phyloP scores from a whole-genome alignment of 2,113 vertebrate genomes.

The Bubo bubo region DNA sequence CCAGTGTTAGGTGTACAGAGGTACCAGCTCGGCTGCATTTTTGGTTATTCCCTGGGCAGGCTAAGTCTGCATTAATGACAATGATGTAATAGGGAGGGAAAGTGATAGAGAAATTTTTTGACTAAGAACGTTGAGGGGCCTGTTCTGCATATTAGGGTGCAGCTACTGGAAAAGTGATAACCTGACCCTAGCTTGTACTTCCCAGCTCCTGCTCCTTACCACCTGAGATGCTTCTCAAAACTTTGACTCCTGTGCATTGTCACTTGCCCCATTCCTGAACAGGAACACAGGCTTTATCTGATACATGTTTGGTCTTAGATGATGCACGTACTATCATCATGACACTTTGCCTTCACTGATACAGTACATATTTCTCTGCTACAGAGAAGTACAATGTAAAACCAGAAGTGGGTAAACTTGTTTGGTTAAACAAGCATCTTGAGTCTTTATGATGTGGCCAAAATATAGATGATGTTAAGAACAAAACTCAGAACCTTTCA shows the following conservation, averaged over 20 bases:
- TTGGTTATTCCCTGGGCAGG: neutral
- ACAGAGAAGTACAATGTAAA: neutral
- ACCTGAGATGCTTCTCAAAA: neutral
- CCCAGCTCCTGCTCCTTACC: neutral
- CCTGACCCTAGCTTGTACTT: neutral
- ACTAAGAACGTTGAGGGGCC: neutral
- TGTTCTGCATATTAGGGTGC: neutral
- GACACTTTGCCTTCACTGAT: neutral
- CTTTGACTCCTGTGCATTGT: neutral
- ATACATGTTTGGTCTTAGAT: neutral
- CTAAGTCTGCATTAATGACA: neutral
- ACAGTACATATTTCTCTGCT: accelerated
- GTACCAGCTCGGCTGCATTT: neutral
- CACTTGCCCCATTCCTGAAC: neutral
- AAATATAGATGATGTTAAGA: neutral
- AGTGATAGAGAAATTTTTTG: neutral
- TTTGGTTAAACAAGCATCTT: neutral
- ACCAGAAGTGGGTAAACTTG: neutral
- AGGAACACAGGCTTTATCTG: neutral
- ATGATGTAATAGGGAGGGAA: neutral
- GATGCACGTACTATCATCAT: accelerated
- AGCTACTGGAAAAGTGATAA: neutral
- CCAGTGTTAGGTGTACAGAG: neutral
- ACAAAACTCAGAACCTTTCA: neutral
- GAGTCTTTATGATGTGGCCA: neutral